Evolutionary conservation across 2,113 vertebrate species (phyloP).

Genomic region (Oophaga pumilio): DNA sequence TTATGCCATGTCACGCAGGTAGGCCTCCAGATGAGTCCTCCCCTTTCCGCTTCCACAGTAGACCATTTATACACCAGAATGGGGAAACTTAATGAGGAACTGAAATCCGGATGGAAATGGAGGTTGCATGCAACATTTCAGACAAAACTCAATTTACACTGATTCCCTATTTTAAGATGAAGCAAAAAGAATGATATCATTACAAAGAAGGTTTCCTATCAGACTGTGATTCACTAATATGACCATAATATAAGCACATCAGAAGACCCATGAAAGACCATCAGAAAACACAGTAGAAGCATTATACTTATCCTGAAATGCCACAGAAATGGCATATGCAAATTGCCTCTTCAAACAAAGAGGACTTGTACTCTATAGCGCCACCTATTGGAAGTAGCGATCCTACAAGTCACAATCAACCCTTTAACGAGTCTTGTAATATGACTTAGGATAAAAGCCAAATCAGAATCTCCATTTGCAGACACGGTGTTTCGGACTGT

Average conservation of each 20-base stretch:
- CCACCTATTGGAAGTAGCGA: too few relatives aligned
- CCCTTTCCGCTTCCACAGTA: not conserved
- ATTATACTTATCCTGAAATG: slow-evolving; percentile 13
- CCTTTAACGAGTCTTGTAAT: too few relatives aligned
- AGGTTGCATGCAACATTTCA: not conserved
- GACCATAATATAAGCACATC: not conserved
- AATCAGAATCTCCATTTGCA: too few relatives aligned
- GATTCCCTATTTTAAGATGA: too few relatives aligned
- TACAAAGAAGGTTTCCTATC: not conserved
- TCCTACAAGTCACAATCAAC: too few relatives aligned
- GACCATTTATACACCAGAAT: not conserved
- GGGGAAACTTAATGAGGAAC: not conserved
- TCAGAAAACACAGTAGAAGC: not conserved
- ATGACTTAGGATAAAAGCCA: too few relatives aligned
- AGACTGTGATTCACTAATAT: not conserved
- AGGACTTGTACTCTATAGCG: too few relatives aligned
- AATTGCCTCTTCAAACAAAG: too few relatives aligned
- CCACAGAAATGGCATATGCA: slow-evolving; percentile 33
- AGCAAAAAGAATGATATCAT: not conserved
- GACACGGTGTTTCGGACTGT: too few relatives aligned
- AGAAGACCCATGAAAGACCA: not conserved
- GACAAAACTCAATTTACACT: not conserved
- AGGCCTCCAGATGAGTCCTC: not conserved
- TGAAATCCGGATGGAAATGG: not conserved
- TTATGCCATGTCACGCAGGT: not conserved